Evolutionary conservation across 2,888 invertebrate species (phyloP).

Genomic region (Pasiphila rectangulata): DNA sequence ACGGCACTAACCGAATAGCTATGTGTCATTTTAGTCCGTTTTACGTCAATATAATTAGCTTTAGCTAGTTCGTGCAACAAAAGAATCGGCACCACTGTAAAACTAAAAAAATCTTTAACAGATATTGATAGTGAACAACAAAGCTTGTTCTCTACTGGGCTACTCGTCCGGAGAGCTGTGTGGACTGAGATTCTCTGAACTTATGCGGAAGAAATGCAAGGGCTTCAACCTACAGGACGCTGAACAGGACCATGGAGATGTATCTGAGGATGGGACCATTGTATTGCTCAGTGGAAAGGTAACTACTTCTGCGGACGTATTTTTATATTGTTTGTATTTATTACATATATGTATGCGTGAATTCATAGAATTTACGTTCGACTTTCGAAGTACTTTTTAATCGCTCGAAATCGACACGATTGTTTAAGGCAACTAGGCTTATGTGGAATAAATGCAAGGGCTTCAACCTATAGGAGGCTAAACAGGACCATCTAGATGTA

Average conservation of each 20-base stretch:
- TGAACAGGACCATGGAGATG: conserved; percentile 68
- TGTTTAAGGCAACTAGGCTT: too few species aligned
- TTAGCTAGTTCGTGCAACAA: too few species aligned
- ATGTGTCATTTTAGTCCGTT: too few species aligned
- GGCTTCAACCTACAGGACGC: conserved; percentile 69
- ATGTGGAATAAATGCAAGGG: conserved; percentile 73
- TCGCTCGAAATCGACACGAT: too few species aligned
- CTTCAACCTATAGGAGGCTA: conserved; percentile 65
- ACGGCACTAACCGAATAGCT: too few species aligned
- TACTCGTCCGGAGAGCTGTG: conserved; percentile 80
- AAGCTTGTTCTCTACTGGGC: conserved; percentile 82
- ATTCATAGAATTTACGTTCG: too few species aligned
- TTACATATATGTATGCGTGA: too few species aligned
- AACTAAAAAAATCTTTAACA: conserved; percentile 41
- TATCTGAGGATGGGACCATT: conserved; percentile 80
- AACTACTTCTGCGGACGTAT: too few species aligned
- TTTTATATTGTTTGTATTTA: too few species aligned
- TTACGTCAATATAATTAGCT: too few species aligned
- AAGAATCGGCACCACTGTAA: too few species aligned
- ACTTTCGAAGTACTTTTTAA: too few species aligned
- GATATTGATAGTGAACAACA: conserved; percentile 85
- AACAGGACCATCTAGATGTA: conserved; percentile 69
- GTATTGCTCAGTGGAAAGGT: conserved; percentile 84
- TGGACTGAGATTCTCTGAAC: conserved; percentile 72
- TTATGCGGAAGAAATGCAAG: conserved; percentile 74